Conservation (phyloP, 2,888 invertebrate species). For the Tryphoninae sp. region DNA sequence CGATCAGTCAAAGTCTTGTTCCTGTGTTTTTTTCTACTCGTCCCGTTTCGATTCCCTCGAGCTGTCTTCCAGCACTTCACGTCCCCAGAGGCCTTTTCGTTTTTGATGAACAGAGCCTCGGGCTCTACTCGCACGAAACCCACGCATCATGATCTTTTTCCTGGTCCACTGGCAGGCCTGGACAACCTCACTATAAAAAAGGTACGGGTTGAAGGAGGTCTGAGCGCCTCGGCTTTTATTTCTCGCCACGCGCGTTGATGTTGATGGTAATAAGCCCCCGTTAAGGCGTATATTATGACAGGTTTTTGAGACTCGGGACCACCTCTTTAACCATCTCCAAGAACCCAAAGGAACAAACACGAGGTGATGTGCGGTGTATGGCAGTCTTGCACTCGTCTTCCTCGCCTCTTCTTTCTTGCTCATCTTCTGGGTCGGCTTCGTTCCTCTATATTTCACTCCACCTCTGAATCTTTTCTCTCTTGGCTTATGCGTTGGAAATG, state of each 20-base stretch:
- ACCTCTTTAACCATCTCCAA: constrained; percentile 62
- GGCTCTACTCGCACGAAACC: constrained; percentile 52
- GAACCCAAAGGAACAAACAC: constrained; percentile 60
- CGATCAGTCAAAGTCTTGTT: constrained; percentile 42
- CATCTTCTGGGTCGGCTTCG: background rate
- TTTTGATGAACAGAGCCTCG: constrained; percentile 29
- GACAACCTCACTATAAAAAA: constrained; percentile 34
- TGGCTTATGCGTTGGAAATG: constrained; percentile 21
- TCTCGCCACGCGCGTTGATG: constrained; percentile 66
- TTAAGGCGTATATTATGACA: constrained; percentile 72
- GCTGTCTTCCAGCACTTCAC: constrained; percentile 46
- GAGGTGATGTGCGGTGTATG: constrained; percentile 34
- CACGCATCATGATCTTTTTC: constrained; percentile 58
- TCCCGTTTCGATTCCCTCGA: constrained; percentile 37
- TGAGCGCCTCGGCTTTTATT: constrained; percentile 61
- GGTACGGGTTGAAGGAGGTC: constrained; percentile 38
- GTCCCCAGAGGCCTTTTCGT: constrained; percentile 48
- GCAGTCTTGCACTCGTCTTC: constrained; percentile 19
- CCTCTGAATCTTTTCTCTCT: constrained; percentile 47
- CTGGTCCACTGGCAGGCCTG: constrained; percentile 37
- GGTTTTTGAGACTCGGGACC: constrained; percentile 63
- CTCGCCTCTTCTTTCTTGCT: constrained; percentile 12
- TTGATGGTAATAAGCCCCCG: constrained; percentile 70
- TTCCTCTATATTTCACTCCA: constrained; percentile 33
- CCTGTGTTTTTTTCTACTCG: constrained; percentile 36